Conservation (phyloP, 2,113 vertebrate species). For the Chlorodrepanis virens region DNA sequence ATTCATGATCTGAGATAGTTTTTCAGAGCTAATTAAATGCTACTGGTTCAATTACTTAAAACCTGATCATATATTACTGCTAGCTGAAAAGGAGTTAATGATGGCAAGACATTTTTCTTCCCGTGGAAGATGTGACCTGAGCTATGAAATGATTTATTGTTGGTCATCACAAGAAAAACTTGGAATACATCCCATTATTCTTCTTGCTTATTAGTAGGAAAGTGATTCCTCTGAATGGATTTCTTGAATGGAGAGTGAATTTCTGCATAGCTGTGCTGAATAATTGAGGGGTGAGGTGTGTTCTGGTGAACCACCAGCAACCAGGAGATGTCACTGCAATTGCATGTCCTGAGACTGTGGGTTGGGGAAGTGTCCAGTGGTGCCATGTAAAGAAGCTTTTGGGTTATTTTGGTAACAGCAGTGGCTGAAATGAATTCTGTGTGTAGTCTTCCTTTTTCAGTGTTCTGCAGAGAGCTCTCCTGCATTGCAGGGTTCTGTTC, state of each 20-base stretch:
- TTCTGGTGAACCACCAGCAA: not conserved
- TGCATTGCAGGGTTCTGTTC: not conserved
- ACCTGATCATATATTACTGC: constrained; percentile 43
- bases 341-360: fast-evolving
- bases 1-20: constrained; percentile 45
- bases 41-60: constrained; percentile 61
- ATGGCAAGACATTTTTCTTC: constrained; percentile 39
- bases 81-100: constrained; percentile 59
- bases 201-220: constrained; percentile 10
- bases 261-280: not conserved
- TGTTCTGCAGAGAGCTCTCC: not conserved
- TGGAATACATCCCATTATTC: constrained; percentile 19
- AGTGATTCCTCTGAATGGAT: not conserved
- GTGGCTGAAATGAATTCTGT: not conserved
- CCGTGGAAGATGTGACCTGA: not conserved
- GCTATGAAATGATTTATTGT: constrained; percentile 53
- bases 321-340: not conserved
- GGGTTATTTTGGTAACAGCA: not conserved
- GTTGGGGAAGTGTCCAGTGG: not conserved
- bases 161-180: constrained; percentile 49
- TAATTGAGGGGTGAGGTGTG: not conserved
- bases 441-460: not conserved
- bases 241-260: not conserved
- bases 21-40: constrained; percentile 67
- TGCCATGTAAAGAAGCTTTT: not conserved